A percentile compares a stretch with the other conserved stretches of the same genome.
These are phyloP conservation scores for Eristalis arbustorum DNA, from an alignment of 2,888 invertebrate species.

Conservation along the genomic window DNA sequence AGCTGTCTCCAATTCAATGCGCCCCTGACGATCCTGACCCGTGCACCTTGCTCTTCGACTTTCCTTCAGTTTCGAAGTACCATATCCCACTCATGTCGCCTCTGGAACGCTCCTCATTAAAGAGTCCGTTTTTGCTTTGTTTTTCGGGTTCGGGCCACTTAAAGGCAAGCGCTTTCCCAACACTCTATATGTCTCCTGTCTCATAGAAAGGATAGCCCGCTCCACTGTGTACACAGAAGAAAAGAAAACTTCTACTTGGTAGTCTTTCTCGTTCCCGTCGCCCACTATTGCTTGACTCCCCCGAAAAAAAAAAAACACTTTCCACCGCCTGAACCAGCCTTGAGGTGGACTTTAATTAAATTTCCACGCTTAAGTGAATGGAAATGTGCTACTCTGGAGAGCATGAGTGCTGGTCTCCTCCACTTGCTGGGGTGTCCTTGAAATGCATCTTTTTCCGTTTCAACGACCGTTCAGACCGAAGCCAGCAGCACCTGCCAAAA, in stretches of 20 bases:
- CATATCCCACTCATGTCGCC: not conserved
- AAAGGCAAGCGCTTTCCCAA: not conserved
- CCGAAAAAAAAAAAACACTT: constrained; percentile 13
- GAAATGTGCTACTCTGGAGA: not conserved
- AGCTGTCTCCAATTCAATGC: too few relatives aligned
- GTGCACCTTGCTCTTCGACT: too few relatives aligned
- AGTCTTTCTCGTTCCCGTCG: not conserved
- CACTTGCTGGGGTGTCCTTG: constrained; percentile 1
- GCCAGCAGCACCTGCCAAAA: constrained; percentile 24
- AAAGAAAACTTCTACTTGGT: not conserved
- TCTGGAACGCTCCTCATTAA: constrained; percentile 11
- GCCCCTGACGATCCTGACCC: too few relatives aligned
- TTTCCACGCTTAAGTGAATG: constrained; percentile 49
- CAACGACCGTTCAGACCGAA: not conserved
- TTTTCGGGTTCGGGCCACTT: not conserved
- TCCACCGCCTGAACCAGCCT: not conserved
- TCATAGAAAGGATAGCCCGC: not conserved
- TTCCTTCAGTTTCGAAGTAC: not conserved
- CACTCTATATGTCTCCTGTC: not conserved
- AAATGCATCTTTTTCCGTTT: constrained; percentile 22
- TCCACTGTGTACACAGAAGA: not conserved
- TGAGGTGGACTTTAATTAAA: constrained; percentile 63
- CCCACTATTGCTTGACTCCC: not conserved
- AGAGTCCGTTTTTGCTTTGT: not conserved
- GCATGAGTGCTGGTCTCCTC: not conserved